A percentile compares a stretch with the other conserved stretches of the same genome.
Evolutionary conservation across 2,113 vertebrate genomes (phyloP).

Genomic region (Trogon surrucura): DNA sequence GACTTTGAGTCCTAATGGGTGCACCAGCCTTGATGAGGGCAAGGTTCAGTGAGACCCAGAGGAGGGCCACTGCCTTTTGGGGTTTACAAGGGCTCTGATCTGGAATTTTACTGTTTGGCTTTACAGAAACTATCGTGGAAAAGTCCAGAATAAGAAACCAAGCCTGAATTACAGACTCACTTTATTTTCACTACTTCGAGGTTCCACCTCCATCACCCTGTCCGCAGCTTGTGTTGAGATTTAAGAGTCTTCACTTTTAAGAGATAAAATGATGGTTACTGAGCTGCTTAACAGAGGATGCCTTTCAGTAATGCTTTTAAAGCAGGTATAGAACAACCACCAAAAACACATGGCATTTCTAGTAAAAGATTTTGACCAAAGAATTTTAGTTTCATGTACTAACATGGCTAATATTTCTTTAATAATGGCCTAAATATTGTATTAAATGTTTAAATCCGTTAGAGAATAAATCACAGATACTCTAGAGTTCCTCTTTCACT

Average conservation of each 20-base stretch:
- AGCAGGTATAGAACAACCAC: background rate
- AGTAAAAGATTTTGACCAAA: background rate
- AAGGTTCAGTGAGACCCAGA: background rate
- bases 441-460: background rate
- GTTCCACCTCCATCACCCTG: rapidly evolving
- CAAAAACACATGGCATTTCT: background rate
- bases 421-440: background rate
- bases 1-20: background rate
- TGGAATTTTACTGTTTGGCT: background rate
- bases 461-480: background rate
- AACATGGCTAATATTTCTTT: background rate
- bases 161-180: background rate
- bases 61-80: background rate
- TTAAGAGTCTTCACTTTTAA: background rate
- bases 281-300: background rate
- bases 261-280: background rate
- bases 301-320: background rate
- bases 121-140: background rate
- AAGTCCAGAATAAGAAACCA: rapidly evolving
- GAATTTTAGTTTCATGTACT: background rate
- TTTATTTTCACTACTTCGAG: background rate
- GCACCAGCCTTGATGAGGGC: background rate
- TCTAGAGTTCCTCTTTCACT: background rate
- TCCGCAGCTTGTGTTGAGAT: background rate
- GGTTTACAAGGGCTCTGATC: background rate